Percentiles rank a stretch among this genome's conserved stretches.
Evolutionary conservation across 1,140 invertebrate genomes (phyloP).

Genomic region (Akabosia matsudoensis): DNA sequence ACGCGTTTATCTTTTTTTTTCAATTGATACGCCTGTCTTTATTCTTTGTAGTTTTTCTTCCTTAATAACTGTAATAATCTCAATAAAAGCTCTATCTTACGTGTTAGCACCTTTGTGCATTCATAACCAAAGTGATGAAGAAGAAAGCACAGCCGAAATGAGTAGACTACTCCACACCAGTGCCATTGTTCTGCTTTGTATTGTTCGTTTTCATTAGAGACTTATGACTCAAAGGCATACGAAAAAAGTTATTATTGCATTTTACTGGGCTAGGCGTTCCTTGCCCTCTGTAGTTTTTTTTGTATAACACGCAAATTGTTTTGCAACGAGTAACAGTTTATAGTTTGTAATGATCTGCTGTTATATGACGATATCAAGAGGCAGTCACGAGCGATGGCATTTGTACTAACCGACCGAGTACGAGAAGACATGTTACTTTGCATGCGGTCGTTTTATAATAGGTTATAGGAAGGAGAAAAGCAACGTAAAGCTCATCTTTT

Average conservation of each 20-base stretch:
- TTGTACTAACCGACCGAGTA: not conserved
- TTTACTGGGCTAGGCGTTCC: conserved; percentile 23
- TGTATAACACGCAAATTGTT: too few species aligned
- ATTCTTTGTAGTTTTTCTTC: too few species aligned
- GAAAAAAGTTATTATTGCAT: not conserved
- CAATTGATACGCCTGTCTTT: too few species aligned
- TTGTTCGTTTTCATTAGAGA: too few species aligned
- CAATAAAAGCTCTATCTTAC: too few species aligned
- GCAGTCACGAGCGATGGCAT: not conserved
- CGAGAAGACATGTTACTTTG: too few species aligned
- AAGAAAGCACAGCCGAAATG: not conserved
- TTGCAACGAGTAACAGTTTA: not conserved
- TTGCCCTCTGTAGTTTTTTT: not conserved
- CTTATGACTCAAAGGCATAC: not conserved
- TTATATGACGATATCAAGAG: not conserved
- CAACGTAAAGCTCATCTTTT: not conserved
- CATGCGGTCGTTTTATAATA: too few species aligned
- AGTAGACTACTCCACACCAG: not conserved
- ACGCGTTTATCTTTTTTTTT: not conserved
- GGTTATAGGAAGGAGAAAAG: not conserved
- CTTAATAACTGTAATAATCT: too few species aligned
- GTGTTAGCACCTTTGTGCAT: too few species aligned
- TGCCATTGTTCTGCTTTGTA: not conserved
- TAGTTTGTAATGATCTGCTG: not conserved
- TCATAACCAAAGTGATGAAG: not conserved